Evolutionary conservation across 2,888 invertebrate genomes (phyloP).

Genomic region (Copidosoma aretas): DNA sequence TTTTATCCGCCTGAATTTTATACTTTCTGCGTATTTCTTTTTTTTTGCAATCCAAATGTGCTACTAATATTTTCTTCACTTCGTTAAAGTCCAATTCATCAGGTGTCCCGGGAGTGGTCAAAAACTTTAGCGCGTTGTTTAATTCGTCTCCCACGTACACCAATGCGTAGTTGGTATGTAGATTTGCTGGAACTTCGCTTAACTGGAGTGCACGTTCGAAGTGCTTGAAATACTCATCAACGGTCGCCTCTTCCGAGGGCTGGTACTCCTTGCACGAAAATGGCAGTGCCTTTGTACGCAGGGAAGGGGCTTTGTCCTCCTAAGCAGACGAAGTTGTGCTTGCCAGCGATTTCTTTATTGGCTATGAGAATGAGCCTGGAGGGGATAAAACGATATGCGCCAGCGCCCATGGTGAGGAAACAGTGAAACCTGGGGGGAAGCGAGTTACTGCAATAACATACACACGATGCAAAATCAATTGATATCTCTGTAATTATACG

Average conservation of each 20-base stretch:
- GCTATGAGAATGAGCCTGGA: too few relatives aligned
- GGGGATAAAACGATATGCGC: too few relatives aligned
- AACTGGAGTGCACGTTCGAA: slow-evolving; percentile 30
- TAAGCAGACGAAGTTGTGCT: too few relatives aligned
- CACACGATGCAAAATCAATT: too few relatives aligned
- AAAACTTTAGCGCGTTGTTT: slow-evolving; percentile 24
- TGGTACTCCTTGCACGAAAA: not conserved
- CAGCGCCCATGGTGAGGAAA: too few relatives aligned
- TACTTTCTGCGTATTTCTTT: slow-evolving; percentile 40
- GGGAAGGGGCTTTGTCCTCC: not conserved
- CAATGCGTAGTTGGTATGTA: not conserved
- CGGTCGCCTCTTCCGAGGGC: slow-evolving; percentile 17
- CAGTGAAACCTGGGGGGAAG: too few relatives aligned
- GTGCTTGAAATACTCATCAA: slow-evolving; percentile 35
- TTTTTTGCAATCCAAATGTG: slow-evolving; percentile 29
- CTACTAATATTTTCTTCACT: slow-evolving; percentile 4
- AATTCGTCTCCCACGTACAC: slow-evolving; percentile 4
- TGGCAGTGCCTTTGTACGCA: not conserved
- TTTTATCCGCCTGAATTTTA: slow-evolving; percentile 31
- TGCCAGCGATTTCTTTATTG: too few relatives aligned
- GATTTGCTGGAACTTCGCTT: slow-evolving; percentile 18
- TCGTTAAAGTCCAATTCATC: slow-evolving; percentile 16
- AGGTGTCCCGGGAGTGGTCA: slow-evolving; percentile 18
- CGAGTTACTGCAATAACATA: too few relatives aligned
- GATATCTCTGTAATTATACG: too few relatives aligned